phyloP scores from a whole-genome alignment of 1,140 invertebrate genomes.

The Choristoneura fumiferana region DNA sequence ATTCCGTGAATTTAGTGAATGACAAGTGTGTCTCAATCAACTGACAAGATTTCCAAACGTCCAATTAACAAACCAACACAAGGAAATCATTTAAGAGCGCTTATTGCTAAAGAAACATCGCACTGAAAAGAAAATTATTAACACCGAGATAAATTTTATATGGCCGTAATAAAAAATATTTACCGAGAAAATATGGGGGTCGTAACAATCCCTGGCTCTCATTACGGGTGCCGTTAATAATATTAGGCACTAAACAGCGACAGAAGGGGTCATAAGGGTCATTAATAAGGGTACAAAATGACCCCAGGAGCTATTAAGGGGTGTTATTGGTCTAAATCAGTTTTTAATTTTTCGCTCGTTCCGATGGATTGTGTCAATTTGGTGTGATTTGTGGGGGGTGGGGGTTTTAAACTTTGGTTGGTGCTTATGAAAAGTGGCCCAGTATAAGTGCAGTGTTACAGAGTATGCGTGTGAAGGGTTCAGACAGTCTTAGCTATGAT shows the following conservation, averaged over 20 bases:
- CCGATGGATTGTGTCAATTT: neutral
- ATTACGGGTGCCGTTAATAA: slow-evolving; percentile 51
- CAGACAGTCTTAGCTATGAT: too few species aligned
- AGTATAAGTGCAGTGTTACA: too few species aligned
- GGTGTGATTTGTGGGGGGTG: neutral
- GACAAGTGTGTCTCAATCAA: too few species aligned
- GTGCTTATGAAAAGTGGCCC: too few species aligned
- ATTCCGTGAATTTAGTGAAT: too few species aligned
- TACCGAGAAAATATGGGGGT: slow-evolving; percentile 4
- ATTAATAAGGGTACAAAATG: slow-evolving; percentile 52
- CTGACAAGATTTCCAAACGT: too few species aligned
- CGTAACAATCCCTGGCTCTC: slow-evolving; percentile 25
- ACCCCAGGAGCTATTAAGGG: slow-evolving; percentile 38
- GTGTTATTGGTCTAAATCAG: slow-evolving; percentile 55
- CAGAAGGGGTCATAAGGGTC: slow-evolving; percentile 52
- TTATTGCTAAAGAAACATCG: neutral
- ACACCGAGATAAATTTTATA: slow-evolving; percentile 15
- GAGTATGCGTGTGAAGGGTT: too few species aligned
- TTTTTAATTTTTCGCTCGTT: slow-evolving; percentile 43
- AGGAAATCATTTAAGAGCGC: too few species aligned
- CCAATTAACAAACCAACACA: too few species aligned
- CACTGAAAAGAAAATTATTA: neutral
- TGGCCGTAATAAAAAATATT: slow-evolving; percentile 14
- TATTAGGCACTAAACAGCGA: slow-evolving; percentile 47
- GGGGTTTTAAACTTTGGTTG: neutral